Base-by-base conservation (phyloP, 2,888 invertebrate genomes). In the Geotrupes spiniger region DNA sequence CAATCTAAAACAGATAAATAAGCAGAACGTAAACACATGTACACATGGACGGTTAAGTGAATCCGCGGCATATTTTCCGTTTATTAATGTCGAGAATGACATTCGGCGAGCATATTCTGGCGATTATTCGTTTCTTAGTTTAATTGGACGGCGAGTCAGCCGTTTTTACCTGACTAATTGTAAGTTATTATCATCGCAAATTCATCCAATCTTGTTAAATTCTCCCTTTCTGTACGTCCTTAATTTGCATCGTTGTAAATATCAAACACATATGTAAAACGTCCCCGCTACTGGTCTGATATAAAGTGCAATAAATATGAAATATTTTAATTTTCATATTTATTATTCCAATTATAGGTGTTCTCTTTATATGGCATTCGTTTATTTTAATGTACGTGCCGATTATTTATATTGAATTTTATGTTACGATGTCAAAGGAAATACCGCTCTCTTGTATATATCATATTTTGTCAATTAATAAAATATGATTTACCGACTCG, bases 241-340 rank as follows among this genome's bases (percentile, higher is more conserved):
- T 58, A 56, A 64, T 64, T 63, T 64, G 62, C 64, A 61, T 65
- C 62, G 64, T 55, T 56, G 61, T 64, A 63, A 64, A 65, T 65
- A 63, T 63, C 52, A 56, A 57, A 56, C 63, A 63, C 60, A 58
- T 60, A 59, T 62, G 60, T 64, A 57, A 52, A 49, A 60, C 56
- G 62, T 64, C 21, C 21, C 21, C 57, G 65, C 64, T 64, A 63
- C 64, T 58, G 58, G 60, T 57, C 59, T 64, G 62, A 64, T 57
- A 60, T 60, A 64, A 56, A 58, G 57, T 49, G 58, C 58, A 57
- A 66, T 65, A 65, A 65, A 65, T 65, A 62, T 60, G 57, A 64
- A 62, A 61, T 65, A 64, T 65, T 65, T 64, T 63, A 60, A 62
- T 63, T 65, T 62, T 57, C 57, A 53, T 62, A 64, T 65, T 64